Evolutionary conservation across 2,888 invertebrate genomes (phyloP).

Genomic region (Pantelozetes paolii): DNA sequence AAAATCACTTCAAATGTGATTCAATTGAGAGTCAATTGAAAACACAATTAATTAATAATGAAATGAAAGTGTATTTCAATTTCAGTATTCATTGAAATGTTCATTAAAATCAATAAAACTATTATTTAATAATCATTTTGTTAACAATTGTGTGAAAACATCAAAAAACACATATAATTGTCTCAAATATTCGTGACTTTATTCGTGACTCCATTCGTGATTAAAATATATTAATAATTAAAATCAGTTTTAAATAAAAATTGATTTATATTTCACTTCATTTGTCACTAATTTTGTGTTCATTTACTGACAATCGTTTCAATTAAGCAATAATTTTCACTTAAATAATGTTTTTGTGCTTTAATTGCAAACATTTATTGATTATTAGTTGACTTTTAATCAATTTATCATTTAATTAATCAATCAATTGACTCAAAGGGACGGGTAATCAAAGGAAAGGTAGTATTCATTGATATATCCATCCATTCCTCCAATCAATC

Average conservation of each 20-base stretch:
- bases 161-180: no score
- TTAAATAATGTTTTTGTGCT: background rate
- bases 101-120: background rate
- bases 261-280: background rate
- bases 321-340: background rate
- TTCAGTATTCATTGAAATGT: background rate
- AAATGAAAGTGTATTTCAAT: background rate
- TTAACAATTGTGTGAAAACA: no score
- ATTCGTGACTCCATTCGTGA: no score
- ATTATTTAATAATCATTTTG: background rate
- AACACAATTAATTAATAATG: background rate
- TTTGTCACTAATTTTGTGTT: background rate
- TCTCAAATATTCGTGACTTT: no score
- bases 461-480: background rate
- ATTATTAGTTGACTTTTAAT: background rate
- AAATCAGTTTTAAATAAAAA: no score
- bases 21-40: background rate
- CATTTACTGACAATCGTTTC: background rate
- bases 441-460: background rate
- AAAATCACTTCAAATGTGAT: background rate
- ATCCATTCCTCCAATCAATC: background rate
- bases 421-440: background rate
- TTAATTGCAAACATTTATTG: background rate
- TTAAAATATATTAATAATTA: no score
- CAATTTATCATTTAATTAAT: background rate